Base-by-base conservation (phyloP, 1,140 invertebrate genomes). In the silkworm (Bombyx mori) region DNA sequence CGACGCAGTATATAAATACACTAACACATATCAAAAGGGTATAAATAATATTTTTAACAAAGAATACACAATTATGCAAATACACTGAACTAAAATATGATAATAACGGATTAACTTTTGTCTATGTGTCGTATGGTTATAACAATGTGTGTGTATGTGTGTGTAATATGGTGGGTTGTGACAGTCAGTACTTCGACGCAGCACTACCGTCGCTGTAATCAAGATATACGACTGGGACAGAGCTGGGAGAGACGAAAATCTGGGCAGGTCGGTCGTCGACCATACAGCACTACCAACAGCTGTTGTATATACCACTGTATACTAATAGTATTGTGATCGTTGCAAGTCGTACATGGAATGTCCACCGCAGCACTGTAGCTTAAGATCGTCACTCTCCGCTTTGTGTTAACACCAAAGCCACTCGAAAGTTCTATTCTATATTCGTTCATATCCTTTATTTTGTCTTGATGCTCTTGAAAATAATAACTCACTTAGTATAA, bases 211-310 rank as follows among this genome's bases (percentile, higher is more conserved):
- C 57, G 66, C 58, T 49, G 64, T 61, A 57, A 59, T 86, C 64
- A 78, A 71, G 62, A 76, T 86, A 58, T 94, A 90, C 92, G 93
- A 95, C 90, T 94, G 93, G 93, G 94, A 95, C 89, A 92, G 92
- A 75, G 91, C 92, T 72, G 92, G 91, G 74, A 88, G 90, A 78
- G 93, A 95, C 85, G 94, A 95, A 85, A 90, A 91, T 71, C 91
- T 96, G 72, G 94, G 94, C 91, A 95, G 94, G 94, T 96, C 73
- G 67, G 72, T 69, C 54, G 49, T 44, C 42, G 58, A n/a, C 55
- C 43, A 35, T 9, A 48, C 10, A 26, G 49, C 49, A 51, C 22
- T 26, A 51, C 22, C 1, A 26, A 51, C 49, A 8, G 49, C 49
- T 26, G 7, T 51, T 10, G 49, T 51, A 26, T 51, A 8, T 51